Base-by-base conservation (phyloP, 2,888 invertebrate genomes). In the Chorisops tibialis region DNA sequence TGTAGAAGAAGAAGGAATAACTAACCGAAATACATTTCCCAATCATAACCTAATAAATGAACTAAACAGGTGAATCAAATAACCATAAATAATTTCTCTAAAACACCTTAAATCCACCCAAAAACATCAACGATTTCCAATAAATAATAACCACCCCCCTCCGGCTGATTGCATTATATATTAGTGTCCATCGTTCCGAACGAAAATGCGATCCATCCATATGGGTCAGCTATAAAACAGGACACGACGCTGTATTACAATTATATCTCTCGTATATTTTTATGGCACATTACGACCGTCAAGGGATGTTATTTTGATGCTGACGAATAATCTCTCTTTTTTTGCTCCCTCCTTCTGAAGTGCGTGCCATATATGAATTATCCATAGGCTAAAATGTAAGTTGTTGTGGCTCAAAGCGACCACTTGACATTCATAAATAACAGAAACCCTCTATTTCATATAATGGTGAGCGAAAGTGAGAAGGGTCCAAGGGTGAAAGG, bases 271-370 rank as follows among this genome's bases (percentile, higher is more conserved):
- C 30, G 24, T 59, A 61, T 61, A 63, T 56, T 63, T 63, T 63
- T 63, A 63, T 61, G 63, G 41, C 47, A 60, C 51, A 63, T 63
- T 63, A 58, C 21, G 22, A 59, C 43, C 48, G 59, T 24, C 35
- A 50, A 50, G 37, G 18, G 50, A 50, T 24, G 30, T 14, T 16
- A 37, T 50, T 50, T 24, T 35, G 37, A 37, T 24, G 4, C 19
- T 18, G 12, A 47, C 47, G 12, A 41, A n/a, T 41, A 41, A 16
- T 14, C 47, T 18, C 47, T 47, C 18, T 19, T 9, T 30, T 16
- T 39, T 41, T 16, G 6, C n/a, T 41, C n/a, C 16, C 41, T 6
- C 41, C 12, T 41, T 37, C 41, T 41, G n/a, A 12, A 2, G 5
- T 16, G 16, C 30, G 30, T 30, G 30, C 30, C 30, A 16, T n/a